phyloP scores from a whole-genome alignment of 2,113 vertebrate genomes.

The Pardalotus punctatus region DNA sequence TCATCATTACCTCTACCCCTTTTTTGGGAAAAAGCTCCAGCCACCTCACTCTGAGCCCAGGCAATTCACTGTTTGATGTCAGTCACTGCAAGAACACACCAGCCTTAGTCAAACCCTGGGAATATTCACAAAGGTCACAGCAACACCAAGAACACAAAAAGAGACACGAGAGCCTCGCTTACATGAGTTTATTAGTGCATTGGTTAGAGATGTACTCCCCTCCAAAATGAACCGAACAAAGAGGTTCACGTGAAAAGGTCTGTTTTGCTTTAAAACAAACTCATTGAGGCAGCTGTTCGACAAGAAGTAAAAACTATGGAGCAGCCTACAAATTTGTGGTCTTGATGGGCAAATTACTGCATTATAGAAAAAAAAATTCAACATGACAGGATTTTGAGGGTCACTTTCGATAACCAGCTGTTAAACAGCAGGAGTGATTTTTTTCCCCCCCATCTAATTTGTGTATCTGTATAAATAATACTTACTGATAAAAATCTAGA shows the following conservation, averaged over 20 bases:
- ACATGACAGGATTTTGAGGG: not conserved
- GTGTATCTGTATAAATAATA: conserved; percentile 43
- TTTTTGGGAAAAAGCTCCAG: not conserved
- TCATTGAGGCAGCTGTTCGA: conserved; percentile 4
- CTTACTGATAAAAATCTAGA: conserved; percentile 48
- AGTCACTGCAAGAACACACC: fast-evolving
- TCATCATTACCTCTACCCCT: not conserved
- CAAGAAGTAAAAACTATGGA: not conserved
- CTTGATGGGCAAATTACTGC: not conserved
- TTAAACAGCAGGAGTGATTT: not conserved
- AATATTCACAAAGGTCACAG: not conserved
- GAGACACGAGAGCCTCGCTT: not conserved
- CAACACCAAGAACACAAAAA: not conserved
- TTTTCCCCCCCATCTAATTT: not conserved
- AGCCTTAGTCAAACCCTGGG: not conserved
- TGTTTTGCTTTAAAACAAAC: conserved; percentile 13
- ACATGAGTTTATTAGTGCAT: conserved; percentile 65
- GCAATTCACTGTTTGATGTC: fast-evolving
- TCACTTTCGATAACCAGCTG: not conserved
- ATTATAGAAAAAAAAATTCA: not conserved
- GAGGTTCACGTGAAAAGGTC: not conserved
- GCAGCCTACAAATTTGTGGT: not conserved
- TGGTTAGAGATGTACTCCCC: conserved; percentile 24
- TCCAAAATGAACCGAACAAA: not conserved
- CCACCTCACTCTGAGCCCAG: not conserved